Conservation (phyloP, 2,113 vertebrate species). For the Erythrolamprus reginae region DNA sequence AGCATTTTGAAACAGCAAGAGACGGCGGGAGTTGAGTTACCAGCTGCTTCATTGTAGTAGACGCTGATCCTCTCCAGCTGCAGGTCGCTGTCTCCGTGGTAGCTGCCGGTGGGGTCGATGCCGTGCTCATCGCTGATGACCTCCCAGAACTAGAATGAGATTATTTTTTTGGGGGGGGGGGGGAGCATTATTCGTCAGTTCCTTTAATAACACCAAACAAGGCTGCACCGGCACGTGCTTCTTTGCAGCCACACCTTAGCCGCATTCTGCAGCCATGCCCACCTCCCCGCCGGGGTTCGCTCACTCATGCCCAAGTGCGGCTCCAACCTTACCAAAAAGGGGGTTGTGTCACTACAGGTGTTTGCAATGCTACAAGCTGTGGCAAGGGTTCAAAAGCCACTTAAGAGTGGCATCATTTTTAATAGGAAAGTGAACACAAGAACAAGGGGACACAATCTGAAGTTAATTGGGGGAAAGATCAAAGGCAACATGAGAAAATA, state of each 20-base stretch:
- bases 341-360: not conserved
- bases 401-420: too few relatives aligned
- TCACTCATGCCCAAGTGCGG: not conserved
- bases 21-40: constrained; percentile 59
- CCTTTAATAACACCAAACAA: not conserved
- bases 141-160: constrained; percentile 79
- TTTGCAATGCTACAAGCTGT: not conserved
- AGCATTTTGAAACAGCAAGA: not conserved
- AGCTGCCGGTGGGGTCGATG: constrained; percentile 84
- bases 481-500: too few relatives aligned
- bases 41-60: constrained; percentile 84
- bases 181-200: not conserved
- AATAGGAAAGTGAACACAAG: too few relatives aligned
- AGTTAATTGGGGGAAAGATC: too few relatives aligned
- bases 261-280: constrained; percentile 5
- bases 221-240: not conserved
- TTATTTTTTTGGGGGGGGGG: too few relatives aligned
- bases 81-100: constrained; percentile 78
- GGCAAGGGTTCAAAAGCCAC: not conserved
- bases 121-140: constrained; percentile 85
- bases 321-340: too few relatives aligned
- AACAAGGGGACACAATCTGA: too few relatives aligned
- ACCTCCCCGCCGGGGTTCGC: too few relatives aligned
- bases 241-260: not conserved
- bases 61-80: constrained; percentile 86